Evolutionary conservation across 2,888 invertebrate genomes (phyloP), one percentile per base, ranked within the genome.

Genomic region (Agrilus cyanescens): DNA sequence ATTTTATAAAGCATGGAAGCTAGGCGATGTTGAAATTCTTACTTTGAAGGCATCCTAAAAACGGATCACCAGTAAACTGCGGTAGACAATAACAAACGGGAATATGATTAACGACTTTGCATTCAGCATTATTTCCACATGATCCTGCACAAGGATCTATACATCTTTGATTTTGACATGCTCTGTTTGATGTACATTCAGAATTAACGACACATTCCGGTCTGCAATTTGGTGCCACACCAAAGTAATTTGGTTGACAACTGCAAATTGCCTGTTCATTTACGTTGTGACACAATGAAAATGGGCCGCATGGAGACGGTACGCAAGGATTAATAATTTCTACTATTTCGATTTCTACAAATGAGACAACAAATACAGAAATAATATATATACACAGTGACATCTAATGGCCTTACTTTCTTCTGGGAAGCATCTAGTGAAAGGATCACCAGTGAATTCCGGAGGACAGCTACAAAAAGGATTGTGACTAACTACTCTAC

Each of bases 401-500:
- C 12, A 37, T 12, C 8, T 20, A 41, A 18, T 30, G 35, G 8
- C 10, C 78, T 78, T 77, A 80, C 78, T 73, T 67, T 74, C 71
- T 60, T 74, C 73, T 57, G 68, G 59, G 54, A 69, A 66, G 66
- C 86, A 86, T 65, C 78, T 77, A 53, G 75, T 74, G 57, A 85
- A 85, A 14, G 86, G 85, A 72, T 87, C 85, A 40, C 87, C 87
- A 30, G 76, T 72, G 55, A 74, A 82, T 43, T 77, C 78, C 38
- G 67, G 67, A 31, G 76, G 70, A 58, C 86, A 87, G 60, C 80
- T 80, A 65, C 86, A 86, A 55, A 85, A 77, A 4, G 85, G 86
- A 59, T 81, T 84, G 61, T 88, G 87, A 58, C 82, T 81, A 37
- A 83, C 76, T 39, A 85, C 84, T 69, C 79, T 80, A 60, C 88